Evolutionary conservation across 2,888 invertebrate species (phyloP).

Genomic region (Beris morrisii): DNA sequence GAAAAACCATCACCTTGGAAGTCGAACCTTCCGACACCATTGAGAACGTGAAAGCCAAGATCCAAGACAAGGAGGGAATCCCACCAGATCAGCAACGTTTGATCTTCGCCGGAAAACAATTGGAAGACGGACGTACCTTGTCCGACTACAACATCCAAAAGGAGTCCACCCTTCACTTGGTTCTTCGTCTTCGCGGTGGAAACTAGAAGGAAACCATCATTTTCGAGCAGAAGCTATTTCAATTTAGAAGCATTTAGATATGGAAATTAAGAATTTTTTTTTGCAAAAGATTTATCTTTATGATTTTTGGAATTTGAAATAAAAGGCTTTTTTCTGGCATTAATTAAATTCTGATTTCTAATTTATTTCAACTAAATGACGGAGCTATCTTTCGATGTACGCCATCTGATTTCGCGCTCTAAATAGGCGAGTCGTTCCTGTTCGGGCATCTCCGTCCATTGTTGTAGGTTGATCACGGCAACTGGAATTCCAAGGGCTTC

Average conservation of each 20-base stretch:
- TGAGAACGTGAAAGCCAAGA: conserved; percentile 34
- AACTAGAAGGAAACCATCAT: conserved; percentile 9
- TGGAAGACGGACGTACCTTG: conserved; percentile 34
- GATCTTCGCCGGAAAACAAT: conserved; percentile 30
- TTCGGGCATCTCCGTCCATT: conserved; percentile 33
- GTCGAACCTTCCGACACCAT: conserved; percentile 33
- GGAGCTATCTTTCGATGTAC: neutral
- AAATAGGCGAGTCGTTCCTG: conserved; percentile 31
- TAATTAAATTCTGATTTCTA: conserved; percentile 13
- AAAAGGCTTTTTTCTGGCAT: conserved; percentile 28
- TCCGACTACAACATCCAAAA: conserved; percentile 34
- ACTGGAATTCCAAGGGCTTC: conserved; percentile 24
- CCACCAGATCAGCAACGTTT: conserved; percentile 35
- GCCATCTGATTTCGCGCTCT: conserved; percentile 27
- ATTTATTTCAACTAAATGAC: conserved; percentile 11
- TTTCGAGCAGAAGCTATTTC: conserved; percentile 2
- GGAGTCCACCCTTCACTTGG: conserved; percentile 34
- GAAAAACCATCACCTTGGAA: conserved; percentile 35
- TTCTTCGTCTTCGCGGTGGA: conserved; percentile 32
- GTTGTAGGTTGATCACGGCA: conserved; percentile 19
- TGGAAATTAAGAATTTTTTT: conserved; percentile 14
- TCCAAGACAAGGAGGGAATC: conserved; percentile 34
- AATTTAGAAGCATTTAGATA: conserved; percentile 19
- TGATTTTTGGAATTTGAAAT: conserved; percentile 17
- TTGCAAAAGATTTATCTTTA: conserved; percentile 21